Evolutionary conservation across 2,797 vertebrate species (phyloP).

Genomic region (Australoheros facetus): DNA sequence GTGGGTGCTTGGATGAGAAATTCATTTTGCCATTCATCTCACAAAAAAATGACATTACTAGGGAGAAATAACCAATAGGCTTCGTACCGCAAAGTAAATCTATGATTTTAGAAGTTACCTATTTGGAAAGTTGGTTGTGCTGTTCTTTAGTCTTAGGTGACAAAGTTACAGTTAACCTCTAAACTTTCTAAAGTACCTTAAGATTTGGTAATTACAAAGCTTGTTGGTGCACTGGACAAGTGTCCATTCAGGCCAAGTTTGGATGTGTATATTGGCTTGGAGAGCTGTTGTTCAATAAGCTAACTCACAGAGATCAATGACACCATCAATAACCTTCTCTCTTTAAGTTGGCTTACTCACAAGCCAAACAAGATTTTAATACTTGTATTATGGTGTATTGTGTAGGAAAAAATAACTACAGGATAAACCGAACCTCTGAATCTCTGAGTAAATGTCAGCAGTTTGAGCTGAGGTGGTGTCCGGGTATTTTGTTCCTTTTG

Average conservation of each 20-base stretch:
- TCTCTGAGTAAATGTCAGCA: neutral
- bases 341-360: neutral
- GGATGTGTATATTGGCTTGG: neutral
- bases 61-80: conserved; percentile 7
- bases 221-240: too few species aligned
- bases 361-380: neutral
- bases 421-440: neutral
- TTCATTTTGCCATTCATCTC: neutral
- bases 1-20: conserved; percentile 1
- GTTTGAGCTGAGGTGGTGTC: neutral
- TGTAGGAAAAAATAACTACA: neutral
- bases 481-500: neutral
- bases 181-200: neutral
- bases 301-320: neutral
- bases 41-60: conserved; percentile 12
- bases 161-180: neutral
- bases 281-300: neutral
- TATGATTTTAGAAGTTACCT: conserved; percentile 3
- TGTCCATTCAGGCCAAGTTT: too few species aligned
- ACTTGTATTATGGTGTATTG: neutral
- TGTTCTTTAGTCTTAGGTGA: neutral
- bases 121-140: neutral
- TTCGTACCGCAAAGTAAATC: neutral
- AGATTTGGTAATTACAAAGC: neutral
- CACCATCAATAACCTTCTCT: neutral